Base-by-base conservation (phyloP, 2,113 vertebrate species). In the Pampusana beccarii region DNA sequence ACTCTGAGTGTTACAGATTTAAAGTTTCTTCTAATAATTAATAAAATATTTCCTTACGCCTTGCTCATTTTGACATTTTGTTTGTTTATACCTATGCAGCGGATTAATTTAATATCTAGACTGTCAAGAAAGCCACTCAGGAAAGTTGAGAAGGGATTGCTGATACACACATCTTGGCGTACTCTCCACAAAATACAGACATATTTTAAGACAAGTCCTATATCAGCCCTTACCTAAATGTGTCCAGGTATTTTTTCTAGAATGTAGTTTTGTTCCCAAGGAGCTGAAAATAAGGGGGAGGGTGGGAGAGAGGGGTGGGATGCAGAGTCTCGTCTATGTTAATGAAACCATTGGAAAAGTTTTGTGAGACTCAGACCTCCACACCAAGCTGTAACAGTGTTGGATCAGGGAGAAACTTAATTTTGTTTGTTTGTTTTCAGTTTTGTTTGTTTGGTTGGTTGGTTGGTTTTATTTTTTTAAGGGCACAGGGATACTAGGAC, bases 121-220 rank as follows among this genome's bases (percentile, higher is more conserved):
- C 14, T 64, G 33, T 56, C 38, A 56, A 38, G 11, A 78, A 83
- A 81, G 11, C 4, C 5, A 44, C 19, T 70, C 42, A 48, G 21
- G 17, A 56, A 64, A 78, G 4, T 20, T 16, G 33, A 71, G 26
- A 77, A 64, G 5, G 14, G 31, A 58, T 69, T 93, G 44, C 40
- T 70, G 26, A 26, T 56, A 11, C 5, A 18, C 0, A 0, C 0
- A 10, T 57, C 16, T 40, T 74, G 3, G 9, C 23, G 33, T 20
- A 24, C 1, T 24, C 12, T 51, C 33, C 16, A 33, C 2, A 60
- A 5, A 5, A 29, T 1, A 38, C 4, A 73, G n/a, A 64, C 5
- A 1, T 16, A 15, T 80, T 92, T 70, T n/a, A 73, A 58, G 18
- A 40, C 14, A 13, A 58, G 16, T 13, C 3, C 5, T 77, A 3